Evolutionary conservation across 2,888 invertebrate genomes (phyloP).

Genomic region (Vanessa cardui): DNA sequence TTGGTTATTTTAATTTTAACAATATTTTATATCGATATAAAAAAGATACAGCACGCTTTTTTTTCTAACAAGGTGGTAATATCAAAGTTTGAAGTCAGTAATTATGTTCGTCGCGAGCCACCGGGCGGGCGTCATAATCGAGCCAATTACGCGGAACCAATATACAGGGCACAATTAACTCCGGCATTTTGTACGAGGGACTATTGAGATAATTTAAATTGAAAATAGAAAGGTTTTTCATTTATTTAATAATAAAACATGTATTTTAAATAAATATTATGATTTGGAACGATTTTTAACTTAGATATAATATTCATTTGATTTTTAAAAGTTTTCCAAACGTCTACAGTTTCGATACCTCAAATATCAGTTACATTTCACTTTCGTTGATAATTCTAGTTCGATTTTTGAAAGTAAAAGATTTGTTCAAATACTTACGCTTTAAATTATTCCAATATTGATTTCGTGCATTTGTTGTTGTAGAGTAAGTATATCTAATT

Average conservation of each 20-base stretch:
- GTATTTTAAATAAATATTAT: not conserved
- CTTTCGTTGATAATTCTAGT: too few relatives aligned
- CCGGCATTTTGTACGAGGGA: slow-evolving; percentile 40
- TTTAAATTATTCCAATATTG: too few relatives aligned
- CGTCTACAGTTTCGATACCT: too few relatives aligned
- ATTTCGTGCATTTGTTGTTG: too few relatives aligned
- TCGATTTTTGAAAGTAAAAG: too few relatives aligned
- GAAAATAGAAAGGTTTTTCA: not conserved
- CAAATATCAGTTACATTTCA: too few relatives aligned
- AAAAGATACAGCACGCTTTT: slow-evolving; percentile 42
- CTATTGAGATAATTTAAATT: slow-evolving; percentile 14
- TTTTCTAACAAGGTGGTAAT: slow-evolving; percentile 63
- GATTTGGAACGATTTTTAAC: not conserved
- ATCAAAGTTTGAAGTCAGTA: slow-evolving; percentile 68
- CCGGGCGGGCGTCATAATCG: slow-evolving; percentile 57
- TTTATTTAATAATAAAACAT: not conserved
- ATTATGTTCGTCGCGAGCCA: slow-evolving; percentile 57
- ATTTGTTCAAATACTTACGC: too few relatives aligned
- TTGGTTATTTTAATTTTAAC: not conserved
- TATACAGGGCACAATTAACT: slow-evolving; percentile 63
- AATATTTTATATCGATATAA: slow-evolving; percentile 38
- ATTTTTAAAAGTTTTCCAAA: too few relatives aligned
- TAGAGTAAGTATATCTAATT: too few relatives aligned
- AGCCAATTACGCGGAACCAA: slow-evolving; percentile 73
- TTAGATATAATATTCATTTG: too few relatives aligned